These are phyloP conservation scores for Iguana delicatissima DNA, from an alignment of 2,797 vertebrate species.

Conservation along the genomic window DNA sequence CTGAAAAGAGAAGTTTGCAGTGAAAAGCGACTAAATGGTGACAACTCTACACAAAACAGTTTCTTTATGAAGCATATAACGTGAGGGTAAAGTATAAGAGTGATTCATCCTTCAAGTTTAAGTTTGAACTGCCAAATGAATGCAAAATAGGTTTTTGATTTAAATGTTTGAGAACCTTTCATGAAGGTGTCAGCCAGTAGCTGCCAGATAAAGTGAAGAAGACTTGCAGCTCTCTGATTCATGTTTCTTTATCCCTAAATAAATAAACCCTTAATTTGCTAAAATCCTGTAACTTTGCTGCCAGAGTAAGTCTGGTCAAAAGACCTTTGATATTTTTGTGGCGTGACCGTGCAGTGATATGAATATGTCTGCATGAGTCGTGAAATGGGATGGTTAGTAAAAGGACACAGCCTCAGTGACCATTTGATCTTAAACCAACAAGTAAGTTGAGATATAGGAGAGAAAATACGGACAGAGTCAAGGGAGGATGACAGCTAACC, in stretches of 20 bases:
- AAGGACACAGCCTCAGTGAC: not conserved
- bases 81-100: not conserved
- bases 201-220: not conserved
- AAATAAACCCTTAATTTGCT: not conserved
- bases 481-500: too few species aligned
- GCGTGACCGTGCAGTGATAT: not conserved
- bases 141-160: not conserved
- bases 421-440: not conserved
- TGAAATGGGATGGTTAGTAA: not conserved
- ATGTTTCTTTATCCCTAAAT: not conserved
- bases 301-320: not conserved
- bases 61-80: not conserved
- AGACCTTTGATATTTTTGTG: not conserved
- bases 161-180: not conserved
- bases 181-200: not conserved
- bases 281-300: not conserved
- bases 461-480: not conserved
- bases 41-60: not conserved
- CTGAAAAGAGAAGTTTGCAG: not conserved
- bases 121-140: not conserved
- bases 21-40: not conserved
- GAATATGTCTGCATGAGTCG: not conserved
- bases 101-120: not conserved
- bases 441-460: not conserved
- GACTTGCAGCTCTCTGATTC: not conserved